Evolutionary conservation across 2,797 vertebrate species (phyloP).

Genomic region (Sciurus carolinensis): DNA sequence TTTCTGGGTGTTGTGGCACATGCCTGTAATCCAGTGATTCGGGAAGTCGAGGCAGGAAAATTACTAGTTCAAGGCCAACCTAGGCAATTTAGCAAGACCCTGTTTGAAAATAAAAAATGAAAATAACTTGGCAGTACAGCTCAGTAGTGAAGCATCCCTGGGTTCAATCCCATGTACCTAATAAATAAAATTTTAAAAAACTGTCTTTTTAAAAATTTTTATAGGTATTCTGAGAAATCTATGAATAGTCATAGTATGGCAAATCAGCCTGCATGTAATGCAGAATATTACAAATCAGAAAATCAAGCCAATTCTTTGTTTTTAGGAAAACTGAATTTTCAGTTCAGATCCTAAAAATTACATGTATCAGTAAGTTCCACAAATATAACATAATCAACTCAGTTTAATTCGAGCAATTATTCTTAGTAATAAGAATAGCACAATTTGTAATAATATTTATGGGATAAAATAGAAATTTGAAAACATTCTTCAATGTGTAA

Average conservation of each 20-base stretch:
- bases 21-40: too few relatives aligned
- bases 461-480: neutral
- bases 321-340: constrained; percentile 50
- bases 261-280: neutral
- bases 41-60: too few relatives aligned
- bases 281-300: neutral
- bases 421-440: constrained; percentile 20
- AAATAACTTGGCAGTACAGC: too few relatives aligned
- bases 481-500: neutral
- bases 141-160: too few relatives aligned
- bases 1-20: neutral
- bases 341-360: constrained; percentile 44
- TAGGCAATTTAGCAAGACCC: too few relatives aligned
- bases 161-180: too few relatives aligned
- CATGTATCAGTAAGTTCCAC: neutral
- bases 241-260: neutral
- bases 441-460: constrained; percentile 26
- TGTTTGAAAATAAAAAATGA: too few relatives aligned
- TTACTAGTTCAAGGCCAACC: too few relatives aligned
- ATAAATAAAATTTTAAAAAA: too few relatives aligned
- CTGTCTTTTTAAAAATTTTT: neutral
- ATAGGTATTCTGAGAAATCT: neutral
- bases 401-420: neutral
- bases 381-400: neutral
- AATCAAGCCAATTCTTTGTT: constrained; percentile 15